Conservation (phyloP, 2,797 vertebrate species). For the Phataginus tricuspis region DNA sequence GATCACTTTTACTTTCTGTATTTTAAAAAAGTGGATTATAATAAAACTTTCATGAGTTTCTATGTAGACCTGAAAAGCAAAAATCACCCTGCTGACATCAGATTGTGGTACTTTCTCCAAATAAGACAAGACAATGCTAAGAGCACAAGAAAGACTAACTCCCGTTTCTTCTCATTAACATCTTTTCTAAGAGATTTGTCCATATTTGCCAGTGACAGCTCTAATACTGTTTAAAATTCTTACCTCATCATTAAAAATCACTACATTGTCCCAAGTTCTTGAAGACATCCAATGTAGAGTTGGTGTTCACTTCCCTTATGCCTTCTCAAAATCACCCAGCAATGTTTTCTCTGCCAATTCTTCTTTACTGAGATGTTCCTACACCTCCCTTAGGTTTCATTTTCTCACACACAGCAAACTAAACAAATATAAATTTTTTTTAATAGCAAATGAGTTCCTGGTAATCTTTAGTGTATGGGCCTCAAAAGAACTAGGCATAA, state of each 20-base stretch:
- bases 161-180: not conserved
- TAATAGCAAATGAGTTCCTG: not conserved
- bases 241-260: not conserved
- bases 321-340: not conserved
- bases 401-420: not conserved
- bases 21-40: not conserved
- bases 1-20: not conserved
- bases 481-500: not conserved
- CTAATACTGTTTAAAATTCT: not conserved
- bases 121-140: not conserved
- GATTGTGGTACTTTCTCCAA: not conserved
- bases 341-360: not conserved
- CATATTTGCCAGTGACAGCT: not conserved
- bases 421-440: not conserved
- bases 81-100: not conserved
- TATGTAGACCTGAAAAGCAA: not conserved
- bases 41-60: not conserved
- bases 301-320: not conserved
- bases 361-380: not conserved
- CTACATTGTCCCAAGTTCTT: not conserved
- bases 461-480: not conserved
- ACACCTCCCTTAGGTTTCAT: fast-evolving
- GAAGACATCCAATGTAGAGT: not conserved
- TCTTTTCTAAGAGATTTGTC: not conserved
- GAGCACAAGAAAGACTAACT: not conserved